Percentiles rank a stretch among this genome's conserved stretches.
These are phyloP conservation scores for Mellivora capensis DNA, from an alignment of 2,113 vertebrate genomes.

Conservation along the genomic window DNA sequence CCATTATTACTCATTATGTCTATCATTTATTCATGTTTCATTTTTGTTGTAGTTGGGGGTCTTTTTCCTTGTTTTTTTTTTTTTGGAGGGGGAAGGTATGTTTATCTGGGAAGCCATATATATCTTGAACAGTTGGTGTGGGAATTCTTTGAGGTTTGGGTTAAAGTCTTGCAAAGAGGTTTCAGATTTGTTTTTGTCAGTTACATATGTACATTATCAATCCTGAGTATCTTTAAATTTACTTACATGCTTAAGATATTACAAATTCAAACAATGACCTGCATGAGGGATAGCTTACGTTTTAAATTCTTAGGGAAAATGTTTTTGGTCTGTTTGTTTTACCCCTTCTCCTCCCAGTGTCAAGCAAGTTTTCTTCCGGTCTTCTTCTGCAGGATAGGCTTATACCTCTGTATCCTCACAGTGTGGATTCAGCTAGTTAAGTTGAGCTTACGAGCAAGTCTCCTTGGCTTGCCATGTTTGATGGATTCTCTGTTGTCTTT, in stretches of 20 bases:
- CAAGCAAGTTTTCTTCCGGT: background rate
- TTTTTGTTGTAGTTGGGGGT: background rate
- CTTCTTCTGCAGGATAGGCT: background rate
- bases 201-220: background rate
- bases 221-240: background rate
- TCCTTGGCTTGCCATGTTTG: background rate
- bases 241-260: background rate
- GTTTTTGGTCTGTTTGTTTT: background rate
- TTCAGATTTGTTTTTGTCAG: background rate
- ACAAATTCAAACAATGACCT: background rate
- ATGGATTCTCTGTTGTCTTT: background rate
- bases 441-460: background rate
- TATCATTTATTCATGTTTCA: background rate
- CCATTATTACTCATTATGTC: background rate
- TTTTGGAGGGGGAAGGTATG: background rate
- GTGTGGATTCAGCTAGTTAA: background rate
- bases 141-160: background rate
- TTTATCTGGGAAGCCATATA: background rate
- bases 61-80: background rate
- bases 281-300: background rate
- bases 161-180: constrained; percentile 6
- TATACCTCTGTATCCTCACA: background rate
- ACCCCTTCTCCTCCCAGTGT: background rate
- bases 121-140: background rate
- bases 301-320: background rate